phyloP scores from a whole-genome alignment of 2,797 vertebrate species.

The Amblyopsis hoosieri region DNA sequence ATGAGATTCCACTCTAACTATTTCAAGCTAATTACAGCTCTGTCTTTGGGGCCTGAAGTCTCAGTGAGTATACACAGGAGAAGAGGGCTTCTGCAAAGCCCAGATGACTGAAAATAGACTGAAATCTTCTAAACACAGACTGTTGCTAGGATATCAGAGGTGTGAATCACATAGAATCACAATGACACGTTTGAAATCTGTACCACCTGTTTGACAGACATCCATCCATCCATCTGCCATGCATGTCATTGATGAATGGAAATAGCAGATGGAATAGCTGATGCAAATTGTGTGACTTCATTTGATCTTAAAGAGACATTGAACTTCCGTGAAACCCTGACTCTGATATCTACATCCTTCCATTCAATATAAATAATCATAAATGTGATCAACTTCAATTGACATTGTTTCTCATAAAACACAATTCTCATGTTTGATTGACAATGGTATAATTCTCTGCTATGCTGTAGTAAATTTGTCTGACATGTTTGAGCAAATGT shows the following conservation, averaged over 20 bases:
- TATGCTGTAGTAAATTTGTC: too few species aligned
- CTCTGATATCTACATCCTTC: too few species aligned
- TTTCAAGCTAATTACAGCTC: background rate
- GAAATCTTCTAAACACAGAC: conserved; percentile 35
- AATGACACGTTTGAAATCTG: conserved; percentile 53
- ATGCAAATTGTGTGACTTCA: too few species aligned
- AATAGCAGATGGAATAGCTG: too few species aligned
- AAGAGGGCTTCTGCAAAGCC: conserved; percentile 16
- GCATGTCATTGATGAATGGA: background rate
- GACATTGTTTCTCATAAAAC: too few species aligned
- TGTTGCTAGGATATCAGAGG: conserved; percentile 72
- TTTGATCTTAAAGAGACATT: too few species aligned
- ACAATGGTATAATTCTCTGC: too few species aligned
- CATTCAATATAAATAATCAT: too few species aligned
- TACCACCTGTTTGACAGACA: conserved; percentile 26
- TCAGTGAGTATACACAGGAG: conserved; percentile 4
- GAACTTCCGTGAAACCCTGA: too few species aligned
- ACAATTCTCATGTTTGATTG: too few species aligned
- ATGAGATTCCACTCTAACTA: background rate
- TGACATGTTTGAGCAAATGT: too few species aligned
- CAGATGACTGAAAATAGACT: conserved; percentile 41
- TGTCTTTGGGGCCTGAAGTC: background rate
- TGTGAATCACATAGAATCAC: conserved; percentile 59
- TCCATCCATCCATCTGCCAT: conserved; percentile 14
- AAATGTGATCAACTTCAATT: too few species aligned